Evolutionary conservation across 2,888 invertebrate species (phyloP).

Genomic region (Heliothis peltigera): DNA sequence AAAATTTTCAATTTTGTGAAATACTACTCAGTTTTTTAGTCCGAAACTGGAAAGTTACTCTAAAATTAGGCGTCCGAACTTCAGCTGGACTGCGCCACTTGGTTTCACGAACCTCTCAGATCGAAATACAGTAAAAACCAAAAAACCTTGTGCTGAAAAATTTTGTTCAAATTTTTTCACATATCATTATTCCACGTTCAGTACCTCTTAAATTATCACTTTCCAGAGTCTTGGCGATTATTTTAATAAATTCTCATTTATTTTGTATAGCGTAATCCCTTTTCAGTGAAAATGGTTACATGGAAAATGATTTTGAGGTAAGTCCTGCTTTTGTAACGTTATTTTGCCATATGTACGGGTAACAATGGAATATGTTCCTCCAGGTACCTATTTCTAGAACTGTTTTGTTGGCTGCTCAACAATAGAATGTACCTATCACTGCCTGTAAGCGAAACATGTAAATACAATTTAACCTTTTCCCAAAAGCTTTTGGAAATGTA

Average conservation of each 20-base stretch:
- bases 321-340: too few relatives aligned
- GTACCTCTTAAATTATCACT: slow-evolving; percentile 39
- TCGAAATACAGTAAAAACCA: slow-evolving; percentile 26
- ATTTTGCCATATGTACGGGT: too few relatives aligned
- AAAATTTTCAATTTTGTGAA: slow-evolving; percentile 6
- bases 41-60: slow-evolving; percentile 7
- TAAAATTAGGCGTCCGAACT: slow-evolving; percentile 32
- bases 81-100: slow-evolving; percentile 29
- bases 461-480: neutral
- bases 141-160: slow-evolving; percentile 16
- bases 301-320: neutral
- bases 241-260: slow-evolving; percentile 19
- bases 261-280: slow-evolving; percentile 4
- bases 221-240: slow-evolving; percentile 9
- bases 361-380: too few relatives aligned
- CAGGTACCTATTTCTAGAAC: neutral
- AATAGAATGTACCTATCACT: neutral
- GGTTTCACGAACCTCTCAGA: slow-evolving; percentile 23
- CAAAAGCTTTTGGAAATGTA: neutral
- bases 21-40: slow-evolving; percentile 6
- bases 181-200: slow-evolving; percentile 1
- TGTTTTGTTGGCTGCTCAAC: neutral
- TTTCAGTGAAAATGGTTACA: slow-evolving; percentile 2
- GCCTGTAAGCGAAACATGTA: neutral
- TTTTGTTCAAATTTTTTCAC: slow-evolving; percentile 13